Percentiles rank a stretch among this genome's conserved stretches.
Evolutionary conservation across 2,113 vertebrate genomes (phyloP).

Genomic region (Tylochromis polylepis): DNA sequence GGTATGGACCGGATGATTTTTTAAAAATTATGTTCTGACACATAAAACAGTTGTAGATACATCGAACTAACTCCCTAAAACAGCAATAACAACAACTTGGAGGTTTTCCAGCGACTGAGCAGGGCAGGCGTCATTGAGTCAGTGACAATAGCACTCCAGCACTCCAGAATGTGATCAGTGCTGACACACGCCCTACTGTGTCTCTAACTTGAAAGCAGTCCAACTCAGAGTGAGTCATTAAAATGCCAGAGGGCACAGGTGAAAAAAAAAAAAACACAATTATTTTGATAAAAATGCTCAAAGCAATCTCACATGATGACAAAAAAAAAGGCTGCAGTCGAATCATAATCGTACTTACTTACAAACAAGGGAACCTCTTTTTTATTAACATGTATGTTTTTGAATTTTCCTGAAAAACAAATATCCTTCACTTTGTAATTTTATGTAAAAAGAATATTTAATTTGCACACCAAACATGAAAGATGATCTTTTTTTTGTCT

Average conservation of each 20-base stretch:
- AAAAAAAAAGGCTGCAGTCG: neutral
- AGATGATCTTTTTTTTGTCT: neutral
- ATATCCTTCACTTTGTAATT: neutral
- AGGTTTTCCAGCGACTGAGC: neutral
- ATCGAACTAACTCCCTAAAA: neutral
- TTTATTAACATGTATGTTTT: neutral
- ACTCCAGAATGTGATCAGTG: neutral
- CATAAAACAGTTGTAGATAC: neutral
- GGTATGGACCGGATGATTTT: neutral
- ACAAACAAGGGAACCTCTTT: neutral
- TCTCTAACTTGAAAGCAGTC: constrained; percentile 19
- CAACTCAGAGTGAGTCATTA: constrained; percentile 39
- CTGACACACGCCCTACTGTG: constrained; percentile 24
- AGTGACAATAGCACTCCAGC: neutral
- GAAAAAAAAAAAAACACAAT: neutral
- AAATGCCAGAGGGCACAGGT: constrained; percentile 34
- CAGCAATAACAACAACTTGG: neutral
- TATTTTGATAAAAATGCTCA: neutral
- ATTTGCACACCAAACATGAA: neutral
- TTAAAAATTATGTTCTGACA: neutral
- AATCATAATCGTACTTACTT: neutral
- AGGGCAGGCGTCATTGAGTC: neutral
- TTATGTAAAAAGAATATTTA: neutral
- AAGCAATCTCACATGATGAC: neutral
- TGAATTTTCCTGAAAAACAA: neutral